Conservation (phyloP, 2,113 vertebrate species). For the Prionailurus viverrinus region DNA sequence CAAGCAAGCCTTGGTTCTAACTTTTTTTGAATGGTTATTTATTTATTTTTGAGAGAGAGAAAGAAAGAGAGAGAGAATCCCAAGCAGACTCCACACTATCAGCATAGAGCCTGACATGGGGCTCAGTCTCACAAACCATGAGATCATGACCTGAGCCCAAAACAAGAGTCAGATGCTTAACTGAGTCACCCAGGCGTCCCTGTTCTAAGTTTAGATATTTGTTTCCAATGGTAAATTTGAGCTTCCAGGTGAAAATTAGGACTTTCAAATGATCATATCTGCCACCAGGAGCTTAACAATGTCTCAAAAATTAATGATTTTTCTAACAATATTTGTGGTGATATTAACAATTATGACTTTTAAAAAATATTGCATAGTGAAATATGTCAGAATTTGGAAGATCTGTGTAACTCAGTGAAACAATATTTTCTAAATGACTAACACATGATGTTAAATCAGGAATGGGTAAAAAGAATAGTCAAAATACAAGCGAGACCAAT, state of each 20-base stretch:
- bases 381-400: constrained; percentile 29
- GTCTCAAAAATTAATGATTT: not conserved
- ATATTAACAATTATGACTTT: constrained; percentile 4
- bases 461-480: constrained; percentile 6
- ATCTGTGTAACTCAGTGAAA: constrained; percentile 7
- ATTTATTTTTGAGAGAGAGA: too few species aligned
- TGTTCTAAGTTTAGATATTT: constrained; percentile 44
- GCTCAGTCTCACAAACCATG: too few species aligned
- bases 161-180: too few species aligned
- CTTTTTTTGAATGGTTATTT: not conserved
- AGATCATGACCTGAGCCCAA: too few species aligned
- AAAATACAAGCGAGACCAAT: not conserved
- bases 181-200: too few species aligned
- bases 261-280: constrained; percentile 7
- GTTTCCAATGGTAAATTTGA: not conserved
- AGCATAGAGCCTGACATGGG: too few species aligned
- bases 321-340: not conserved
- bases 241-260: constrained; percentile 22
- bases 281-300: not conserved
- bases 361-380: not conserved
- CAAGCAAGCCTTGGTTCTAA: not conserved
- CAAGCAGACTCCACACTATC: too few species aligned
- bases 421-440: not conserved
- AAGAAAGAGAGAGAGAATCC: too few species aligned
- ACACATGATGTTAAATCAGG: not conserved